These are phyloP conservation scores for Dryas iulia DNA, from an alignment of 1,140 invertebrate species.

Conservation along the genomic window DNA sequence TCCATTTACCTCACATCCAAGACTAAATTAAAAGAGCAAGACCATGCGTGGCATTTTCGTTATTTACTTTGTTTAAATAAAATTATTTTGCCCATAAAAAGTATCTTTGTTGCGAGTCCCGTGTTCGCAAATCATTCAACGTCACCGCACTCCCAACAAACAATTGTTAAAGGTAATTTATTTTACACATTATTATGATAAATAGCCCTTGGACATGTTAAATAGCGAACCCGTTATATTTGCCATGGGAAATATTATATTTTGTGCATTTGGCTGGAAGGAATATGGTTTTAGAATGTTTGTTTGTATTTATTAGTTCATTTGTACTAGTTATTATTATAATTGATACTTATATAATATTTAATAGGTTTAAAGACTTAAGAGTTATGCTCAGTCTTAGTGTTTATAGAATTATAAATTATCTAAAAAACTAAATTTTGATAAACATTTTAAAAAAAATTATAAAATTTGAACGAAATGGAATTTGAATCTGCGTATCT, in stretches of 20 bases:
- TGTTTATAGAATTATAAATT: too few species aligned
- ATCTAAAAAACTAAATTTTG: neutral
- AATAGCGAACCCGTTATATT: neutral
- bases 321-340: too few species aligned
- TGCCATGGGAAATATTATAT: neutral
- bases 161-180: conserved; percentile 7
- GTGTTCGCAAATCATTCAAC: conserved; percentile 34
- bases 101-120: conserved; percentile 8
- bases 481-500: too few species aligned
- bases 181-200: conserved; percentile 12
- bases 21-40: conserved; percentile 4
- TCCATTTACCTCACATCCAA: neutral
- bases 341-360: too few species aligned
- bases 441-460: neutral
- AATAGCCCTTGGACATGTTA: neutral
- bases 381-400: too few species aligned
- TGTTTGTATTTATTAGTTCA: neutral
- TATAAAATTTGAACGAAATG: too few species aligned
- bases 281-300: neutral
- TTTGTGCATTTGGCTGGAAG: neutral
- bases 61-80: conserved; percentile 44
- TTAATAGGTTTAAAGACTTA: too few species aligned
- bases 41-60: conserved; percentile 31
- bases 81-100: conserved; percentile 31
- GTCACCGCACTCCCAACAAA: conserved; percentile 13